Conservation (phyloP, 2,113 vertebrate species). For the Probosciger aterrimus region DNA sequence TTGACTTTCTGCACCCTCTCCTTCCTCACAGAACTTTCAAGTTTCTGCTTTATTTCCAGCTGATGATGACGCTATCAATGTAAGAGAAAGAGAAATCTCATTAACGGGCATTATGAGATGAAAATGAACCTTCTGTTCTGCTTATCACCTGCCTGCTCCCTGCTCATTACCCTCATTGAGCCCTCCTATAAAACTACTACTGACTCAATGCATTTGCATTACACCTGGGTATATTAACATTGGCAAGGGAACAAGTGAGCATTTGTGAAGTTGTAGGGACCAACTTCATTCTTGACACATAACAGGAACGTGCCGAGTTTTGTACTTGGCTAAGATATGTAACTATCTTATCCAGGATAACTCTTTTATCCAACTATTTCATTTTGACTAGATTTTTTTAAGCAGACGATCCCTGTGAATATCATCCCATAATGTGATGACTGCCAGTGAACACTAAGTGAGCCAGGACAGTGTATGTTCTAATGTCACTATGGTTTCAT, state of each 20-base stretch:
- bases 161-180: neutral
- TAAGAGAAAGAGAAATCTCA: neutral
- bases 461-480: neutral
- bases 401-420: neutral
- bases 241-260: constrained; percentile 2
- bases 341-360: neutral
- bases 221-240: neutral
- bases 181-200: neutral
- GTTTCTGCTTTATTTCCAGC: constrained; percentile 78
- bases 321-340: neutral
- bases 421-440: too few relatives aligned
- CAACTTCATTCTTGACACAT: rapidly evolving
- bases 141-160: neutral
- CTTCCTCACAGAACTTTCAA: constrained; percentile 77
- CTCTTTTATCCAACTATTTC: neutral
- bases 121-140: neutral
- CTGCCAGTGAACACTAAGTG: neutral
- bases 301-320: neutral
- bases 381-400: neutral
- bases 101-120: neutral
- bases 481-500: too few relatives aligned
- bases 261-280: neutral
- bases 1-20: constrained; percentile 78
- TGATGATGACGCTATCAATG: constrained; percentile 78
- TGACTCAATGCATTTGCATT: neutral